A percentile compares a stretch with the other conserved stretches of the same genome.
These are phyloP conservation scores for Apoda limacodes DNA, from an alignment of 2,888 invertebrate genomes.

Conservation along the genomic window DNA sequence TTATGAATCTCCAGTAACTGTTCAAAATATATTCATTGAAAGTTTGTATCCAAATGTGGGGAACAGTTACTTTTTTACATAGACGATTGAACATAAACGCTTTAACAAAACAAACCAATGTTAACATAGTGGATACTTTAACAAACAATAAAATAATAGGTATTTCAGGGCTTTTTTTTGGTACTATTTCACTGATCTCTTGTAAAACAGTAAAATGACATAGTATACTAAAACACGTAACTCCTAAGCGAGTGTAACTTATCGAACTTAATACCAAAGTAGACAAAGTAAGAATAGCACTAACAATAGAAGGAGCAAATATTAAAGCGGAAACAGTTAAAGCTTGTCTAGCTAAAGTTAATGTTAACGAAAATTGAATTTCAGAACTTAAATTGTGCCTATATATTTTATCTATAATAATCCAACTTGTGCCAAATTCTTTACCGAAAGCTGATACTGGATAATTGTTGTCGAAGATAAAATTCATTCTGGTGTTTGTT, in stretches of 20 bases:
- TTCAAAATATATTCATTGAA: conserved; percentile 23
- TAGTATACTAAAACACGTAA: conserved; percentile 28
- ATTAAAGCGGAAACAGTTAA: conserved; percentile 25
- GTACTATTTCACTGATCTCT: conserved; percentile 23
- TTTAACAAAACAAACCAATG: conserved; percentile 20
- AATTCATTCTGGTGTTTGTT: conserved; percentile 16
- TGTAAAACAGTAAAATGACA: conserved; percentile 27
- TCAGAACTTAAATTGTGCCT: conserved; percentile 15
- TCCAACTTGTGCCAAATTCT: conserved; percentile 32
- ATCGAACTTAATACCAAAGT: conserved; percentile 28
- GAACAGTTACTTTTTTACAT: conserved; percentile 14
- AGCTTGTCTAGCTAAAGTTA: conserved; percentile 32
- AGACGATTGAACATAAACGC: conserved; percentile 25
- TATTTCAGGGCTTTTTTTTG: conserved; percentile 22
- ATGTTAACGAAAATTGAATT: conserved; percentile 24
- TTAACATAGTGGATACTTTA: conserved; percentile 27
- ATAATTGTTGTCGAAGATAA: conserved; percentile 17
- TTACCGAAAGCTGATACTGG: conserved; percentile 19
- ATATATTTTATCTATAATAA: conserved; percentile 27
- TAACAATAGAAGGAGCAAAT: conserved; percentile 27
- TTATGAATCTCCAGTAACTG: conserved; percentile 19
- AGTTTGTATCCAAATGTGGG: conserved; percentile 22
- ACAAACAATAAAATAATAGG: conserved; percentile 32
- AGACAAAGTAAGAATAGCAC: conserved; percentile 25
- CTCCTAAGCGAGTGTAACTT: conserved; percentile 21